Percentiles rank a stretch among this genome's conserved stretches.
These are phyloP conservation scores for Drosophila nigrodunni DNA, from an alignment of 1,140 invertebrate genomes.

Conservation along the genomic window DNA sequence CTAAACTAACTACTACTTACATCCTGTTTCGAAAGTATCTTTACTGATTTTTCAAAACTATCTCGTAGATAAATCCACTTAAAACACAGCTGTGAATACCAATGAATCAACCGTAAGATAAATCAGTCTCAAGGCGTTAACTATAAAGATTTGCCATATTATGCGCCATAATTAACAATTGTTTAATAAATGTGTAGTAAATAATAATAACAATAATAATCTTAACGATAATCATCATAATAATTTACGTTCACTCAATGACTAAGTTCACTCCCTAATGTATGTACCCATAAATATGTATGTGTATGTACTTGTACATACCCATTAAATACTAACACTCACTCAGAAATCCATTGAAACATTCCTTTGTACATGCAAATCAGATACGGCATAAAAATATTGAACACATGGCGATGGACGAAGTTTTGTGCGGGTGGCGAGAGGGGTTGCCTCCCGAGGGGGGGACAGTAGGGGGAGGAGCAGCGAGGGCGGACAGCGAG, in stretches of 20 bases:
- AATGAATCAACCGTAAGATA: not conserved
- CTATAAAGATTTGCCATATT: not conserved
- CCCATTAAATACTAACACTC: slow-evolving; percentile 45
- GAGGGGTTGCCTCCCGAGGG: slow-evolving; percentile 26
- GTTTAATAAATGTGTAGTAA: slow-evolving; percentile 53
- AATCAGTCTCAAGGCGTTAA: not conserved
- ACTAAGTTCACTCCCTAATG: slow-evolving; percentile 63
- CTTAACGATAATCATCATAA: slow-evolving; percentile 20
- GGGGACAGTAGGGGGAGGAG: not conserved
- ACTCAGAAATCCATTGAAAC: slow-evolving; percentile 35
- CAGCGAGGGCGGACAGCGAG: slow-evolving; percentile 2
- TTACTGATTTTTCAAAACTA: no score
- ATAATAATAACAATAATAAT: slow-evolving; percentile 14
- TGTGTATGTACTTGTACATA: slow-evolving; percentile 11
- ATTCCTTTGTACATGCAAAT: slow-evolving; percentile 66
- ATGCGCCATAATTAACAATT: slow-evolving; percentile 59
- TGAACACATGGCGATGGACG: slow-evolving; percentile 75
- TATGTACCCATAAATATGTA: slow-evolving; percentile 14
- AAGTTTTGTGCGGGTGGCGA: slow-evolving; percentile 31
- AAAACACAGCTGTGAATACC: no score
- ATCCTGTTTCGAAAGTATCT: no score
- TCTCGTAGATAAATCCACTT: no score
- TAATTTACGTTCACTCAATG: slow-evolving; percentile 59
- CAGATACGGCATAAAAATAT: slow-evolving; percentile 80
- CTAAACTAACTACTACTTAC: no score